phyloP scores from a whole-genome alignment of 1,140 invertebrate species.

The Dendrolimus kikuchii region DNA sequence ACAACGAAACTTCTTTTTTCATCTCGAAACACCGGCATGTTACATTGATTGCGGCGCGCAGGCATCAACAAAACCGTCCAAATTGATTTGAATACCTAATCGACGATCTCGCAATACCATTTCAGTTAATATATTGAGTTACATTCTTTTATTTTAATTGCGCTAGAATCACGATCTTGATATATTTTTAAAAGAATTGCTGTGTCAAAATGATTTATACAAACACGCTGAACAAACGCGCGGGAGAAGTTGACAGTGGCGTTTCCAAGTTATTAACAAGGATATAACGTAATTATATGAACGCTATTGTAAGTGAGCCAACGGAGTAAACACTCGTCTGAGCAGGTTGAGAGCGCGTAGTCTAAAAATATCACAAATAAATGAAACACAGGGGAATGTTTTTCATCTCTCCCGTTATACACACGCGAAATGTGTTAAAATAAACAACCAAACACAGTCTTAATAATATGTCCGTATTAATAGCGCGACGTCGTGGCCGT shows the following conservation, averaged over 20 bases:
- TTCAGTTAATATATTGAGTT: conserved; percentile 47
- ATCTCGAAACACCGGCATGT: conserved; percentile 41
- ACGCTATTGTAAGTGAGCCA: conserved; percentile 59
- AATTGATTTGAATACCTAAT: conserved; percentile 63
- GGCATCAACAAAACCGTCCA: conserved; percentile 43
- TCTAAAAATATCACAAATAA: conserved; percentile 68
- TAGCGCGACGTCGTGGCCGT: conserved; percentile 65
- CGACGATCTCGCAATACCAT: conserved; percentile 41
- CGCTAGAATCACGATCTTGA: conserved; percentile 25
- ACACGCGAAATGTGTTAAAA: conserved; percentile 70
- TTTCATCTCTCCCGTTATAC: conserved; percentile 66
- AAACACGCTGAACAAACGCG: conserved; percentile 9
- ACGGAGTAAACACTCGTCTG: conserved; percentile 60
- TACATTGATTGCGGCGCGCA: conserved; percentile 52
- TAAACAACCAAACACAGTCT: conserved; percentile 64
- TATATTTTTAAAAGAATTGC: conserved; percentile 37
- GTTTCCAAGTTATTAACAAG: not conserved
- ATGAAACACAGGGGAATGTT: conserved; percentile 69
- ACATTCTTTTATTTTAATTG: conserved; percentile 53
- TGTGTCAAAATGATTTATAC: conserved; percentile 33
- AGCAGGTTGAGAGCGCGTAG: conserved; percentile 53
- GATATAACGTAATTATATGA: conserved; percentile 39
- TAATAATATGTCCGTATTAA: conserved; percentile 24
- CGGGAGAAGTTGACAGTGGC: not conserved
- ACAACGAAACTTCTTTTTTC: conserved; percentile 48